Conservation (phyloP, 2,888 invertebrate species). For the Phyllotreta striolata region DNA sequence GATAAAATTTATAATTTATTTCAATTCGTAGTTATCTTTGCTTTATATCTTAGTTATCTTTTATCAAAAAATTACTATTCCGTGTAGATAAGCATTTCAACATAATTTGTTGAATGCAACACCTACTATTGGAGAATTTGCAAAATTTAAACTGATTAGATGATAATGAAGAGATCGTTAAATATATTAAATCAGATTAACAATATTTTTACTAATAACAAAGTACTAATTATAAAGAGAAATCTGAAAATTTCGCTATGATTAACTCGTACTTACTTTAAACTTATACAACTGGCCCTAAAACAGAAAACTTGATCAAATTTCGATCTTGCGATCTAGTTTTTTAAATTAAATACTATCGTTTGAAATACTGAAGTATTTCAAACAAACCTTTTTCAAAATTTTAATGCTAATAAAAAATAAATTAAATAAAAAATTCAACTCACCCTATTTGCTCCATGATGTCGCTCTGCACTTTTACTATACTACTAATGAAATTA, state of each 20-base stretch:
- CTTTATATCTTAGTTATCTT: too few relatives aligned
- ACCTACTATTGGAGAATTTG: background rate
- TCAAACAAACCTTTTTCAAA: constrained; percentile 9
- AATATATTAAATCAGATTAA: too few relatives aligned
- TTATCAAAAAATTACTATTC: too few relatives aligned
- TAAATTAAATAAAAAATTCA: too few relatives aligned
- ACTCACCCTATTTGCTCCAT: constrained; percentile 48
- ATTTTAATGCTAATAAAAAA: constrained; percentile 16
- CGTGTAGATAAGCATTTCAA: too few relatives aligned
- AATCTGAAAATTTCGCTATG: background rate
- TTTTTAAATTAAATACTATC: too few relatives aligned
- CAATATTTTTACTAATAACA: too few relatives aligned
- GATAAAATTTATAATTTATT: too few relatives aligned
- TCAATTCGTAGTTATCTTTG: too few relatives aligned
- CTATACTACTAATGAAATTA: constrained; percentile 1
- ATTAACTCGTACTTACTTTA: constrained; percentile 45
- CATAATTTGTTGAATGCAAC: background rate
- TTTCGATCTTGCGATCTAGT: background rate
- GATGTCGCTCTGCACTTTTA: background rate
- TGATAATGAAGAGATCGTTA: too few relatives aligned
- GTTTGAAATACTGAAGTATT: constrained; percentile 2
- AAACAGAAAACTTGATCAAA: constrained; percentile 26
- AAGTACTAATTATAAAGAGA: too few relatives aligned
- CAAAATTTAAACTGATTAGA: too few relatives aligned
- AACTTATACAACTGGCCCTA: constrained; percentile 46